Conservation (phyloP, 2,797 vertebrate genomes). For the Gouania willdenowi region DNA sequence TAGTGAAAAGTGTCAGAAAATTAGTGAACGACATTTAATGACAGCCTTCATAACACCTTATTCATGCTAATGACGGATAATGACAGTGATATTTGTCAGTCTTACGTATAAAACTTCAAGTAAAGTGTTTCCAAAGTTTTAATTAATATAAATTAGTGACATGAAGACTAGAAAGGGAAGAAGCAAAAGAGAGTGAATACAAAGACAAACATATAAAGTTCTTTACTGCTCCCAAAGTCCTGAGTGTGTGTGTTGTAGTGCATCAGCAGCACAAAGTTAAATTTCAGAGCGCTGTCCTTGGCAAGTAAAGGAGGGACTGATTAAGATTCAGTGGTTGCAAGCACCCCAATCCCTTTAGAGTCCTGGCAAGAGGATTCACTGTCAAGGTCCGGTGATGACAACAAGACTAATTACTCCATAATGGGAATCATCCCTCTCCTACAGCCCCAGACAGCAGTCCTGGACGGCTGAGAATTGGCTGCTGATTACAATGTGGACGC, state of each 20-base stretch:
- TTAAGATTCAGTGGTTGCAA: constrained; percentile 56
- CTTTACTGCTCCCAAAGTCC: constrained; percentile 3
- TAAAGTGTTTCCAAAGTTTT: too few relatives aligned
- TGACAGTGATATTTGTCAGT: too few relatives aligned
- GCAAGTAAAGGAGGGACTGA: constrained; percentile 29
- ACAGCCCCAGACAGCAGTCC: constrained; percentile 45
- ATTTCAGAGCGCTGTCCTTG: constrained; percentile 34
- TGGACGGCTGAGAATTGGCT: constrained; percentile 39
- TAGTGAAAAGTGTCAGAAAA: too few relatives aligned
- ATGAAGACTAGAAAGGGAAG: constrained; percentile 8
- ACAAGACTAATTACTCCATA: constrained; percentile 71
- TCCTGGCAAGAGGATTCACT: constrained; percentile 54
- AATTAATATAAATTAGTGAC: too few relatives aligned
- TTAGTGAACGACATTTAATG: too few relatives aligned
- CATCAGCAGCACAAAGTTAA: constrained; percentile 16
- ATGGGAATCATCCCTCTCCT: constrained; percentile 67
- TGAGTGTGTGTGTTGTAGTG: constrained; percentile 2
- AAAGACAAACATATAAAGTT: too few relatives aligned
- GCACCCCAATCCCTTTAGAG: constrained; percentile 54
- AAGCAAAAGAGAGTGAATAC: too few relatives aligned
- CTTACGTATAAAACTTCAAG: too few relatives aligned
- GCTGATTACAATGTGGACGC: constrained; percentile 54
- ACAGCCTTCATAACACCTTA: too few relatives aligned
- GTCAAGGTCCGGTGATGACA: constrained; percentile 66
- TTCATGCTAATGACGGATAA: too few relatives aligned